A percentile compares a stretch with the other conserved stretches of the same genome.
Conservation (phyloP, 2,113 vertebrate genomes). For the Corythoichthys intestinalis region DNA sequence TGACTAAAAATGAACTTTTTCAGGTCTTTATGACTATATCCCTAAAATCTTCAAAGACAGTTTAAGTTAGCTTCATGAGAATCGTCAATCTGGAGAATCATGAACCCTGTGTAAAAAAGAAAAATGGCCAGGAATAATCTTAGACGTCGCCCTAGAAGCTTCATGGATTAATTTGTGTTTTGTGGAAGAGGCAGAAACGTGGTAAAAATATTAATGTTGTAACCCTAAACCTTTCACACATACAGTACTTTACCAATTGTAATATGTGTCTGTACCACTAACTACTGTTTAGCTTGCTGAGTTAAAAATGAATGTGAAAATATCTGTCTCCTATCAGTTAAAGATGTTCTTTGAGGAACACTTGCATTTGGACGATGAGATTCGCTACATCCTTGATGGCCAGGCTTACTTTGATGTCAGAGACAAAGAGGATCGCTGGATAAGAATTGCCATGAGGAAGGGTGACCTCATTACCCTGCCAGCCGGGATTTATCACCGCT, state of each 20-base stretch:
- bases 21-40: too few relatives aligned
- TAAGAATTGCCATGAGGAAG: conserved; percentile 84
- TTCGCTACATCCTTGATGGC: conserved; percentile 91
- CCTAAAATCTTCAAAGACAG: too few relatives aligned
- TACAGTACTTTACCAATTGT: background rate
- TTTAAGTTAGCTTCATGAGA: too few relatives aligned
- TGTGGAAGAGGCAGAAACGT: too few relatives aligned
- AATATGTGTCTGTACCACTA: background rate
- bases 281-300: background rate
- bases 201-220: too few relatives aligned
- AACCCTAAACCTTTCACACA: background rate
- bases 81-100: too few relatives aligned
- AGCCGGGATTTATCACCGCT: conserved; percentile 93
- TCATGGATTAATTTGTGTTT: background rate
- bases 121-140: too few relatives aligned
- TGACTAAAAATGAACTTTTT: too few relatives aligned
- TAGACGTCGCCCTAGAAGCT: background rate
- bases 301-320: background rate
- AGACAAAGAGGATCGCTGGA: conserved; percentile 84
- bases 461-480: conserved; percentile 93
- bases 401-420: conserved; percentile 90
- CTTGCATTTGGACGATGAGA: conserved; percentile 89
- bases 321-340: conserved; percentile 65
- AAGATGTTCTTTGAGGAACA: conserved; percentile 90
- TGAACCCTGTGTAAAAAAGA: too few relatives aligned